These are phyloP conservation scores for Lottia gigantea DNA, from an alignment of 2,888 invertebrate genomes.

Conservation along the genomic window DNA sequence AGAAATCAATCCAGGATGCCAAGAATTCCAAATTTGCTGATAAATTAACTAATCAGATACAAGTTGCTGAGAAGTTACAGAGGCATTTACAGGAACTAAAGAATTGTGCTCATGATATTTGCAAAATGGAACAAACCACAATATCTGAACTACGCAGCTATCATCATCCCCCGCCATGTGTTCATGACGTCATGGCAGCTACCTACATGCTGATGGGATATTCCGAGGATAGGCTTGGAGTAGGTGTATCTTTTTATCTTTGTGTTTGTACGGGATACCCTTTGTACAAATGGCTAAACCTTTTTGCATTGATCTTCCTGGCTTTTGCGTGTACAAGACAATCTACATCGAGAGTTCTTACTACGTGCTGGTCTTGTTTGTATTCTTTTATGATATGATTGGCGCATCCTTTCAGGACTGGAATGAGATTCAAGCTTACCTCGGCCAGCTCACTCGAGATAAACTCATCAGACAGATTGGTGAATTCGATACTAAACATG, in stretches of 20 bases:
- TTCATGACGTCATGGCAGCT: conserved; percentile 58
- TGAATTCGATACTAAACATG: conserved; percentile 46
- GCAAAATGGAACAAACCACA: conserved; percentile 55
- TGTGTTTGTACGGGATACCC: no score
- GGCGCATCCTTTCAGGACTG: conserved; percentile 46
- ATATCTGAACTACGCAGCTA: conserved; percentile 60
- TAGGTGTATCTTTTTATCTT: conserved; percentile 32
- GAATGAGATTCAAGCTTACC: conserved; percentile 47
- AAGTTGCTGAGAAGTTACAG: conserved; percentile 45
- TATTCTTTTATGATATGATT: no score
- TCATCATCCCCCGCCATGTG: conserved; percentile 50
- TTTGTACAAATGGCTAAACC: no score
- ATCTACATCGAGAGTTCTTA: no score
- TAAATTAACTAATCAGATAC: conserved; percentile 41
- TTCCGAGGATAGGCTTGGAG: conserved; percentile 48
- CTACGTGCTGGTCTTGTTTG: no score
- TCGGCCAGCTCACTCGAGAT: conserved; percentile 49
- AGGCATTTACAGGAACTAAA: conserved; percentile 49
- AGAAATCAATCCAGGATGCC: conserved; percentile 45
- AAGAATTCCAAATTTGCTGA: conserved; percentile 40
- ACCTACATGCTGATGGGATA: conserved; percentile 56
- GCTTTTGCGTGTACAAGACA: no score
- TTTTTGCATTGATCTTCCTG: no score
- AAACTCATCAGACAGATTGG: conserved; percentile 48
- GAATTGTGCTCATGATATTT: conserved; percentile 51